Conservation (phyloP, 2,113 vertebrate species). For the Grammomys surdaster region DNA sequence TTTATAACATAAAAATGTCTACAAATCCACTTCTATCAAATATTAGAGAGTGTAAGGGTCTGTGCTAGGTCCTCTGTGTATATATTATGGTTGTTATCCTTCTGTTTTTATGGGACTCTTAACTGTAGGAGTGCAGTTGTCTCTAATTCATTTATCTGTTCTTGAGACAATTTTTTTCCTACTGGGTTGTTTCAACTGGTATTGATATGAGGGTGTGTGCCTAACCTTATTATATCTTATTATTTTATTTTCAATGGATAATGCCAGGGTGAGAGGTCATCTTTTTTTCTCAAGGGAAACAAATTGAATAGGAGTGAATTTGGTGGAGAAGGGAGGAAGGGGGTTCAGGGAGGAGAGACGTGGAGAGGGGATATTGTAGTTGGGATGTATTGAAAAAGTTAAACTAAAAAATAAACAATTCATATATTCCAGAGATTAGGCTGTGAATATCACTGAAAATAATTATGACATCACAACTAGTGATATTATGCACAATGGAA, state of each 20-base stretch:
- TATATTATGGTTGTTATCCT: neutral
- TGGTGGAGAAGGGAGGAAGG: fast-evolving
- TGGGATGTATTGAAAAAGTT: neutral
- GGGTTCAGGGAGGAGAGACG: neutral
- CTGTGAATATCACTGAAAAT: neutral
- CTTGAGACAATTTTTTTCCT: no score
- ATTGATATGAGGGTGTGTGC: neutral
- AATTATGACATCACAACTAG: neutral
- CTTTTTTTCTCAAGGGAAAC: neutral
- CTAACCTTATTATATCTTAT: neutral
- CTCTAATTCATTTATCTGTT: neutral
- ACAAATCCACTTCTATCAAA: neutral
- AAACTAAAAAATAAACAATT: neutral
- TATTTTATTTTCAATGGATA: neutral
- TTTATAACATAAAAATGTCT: neutral
- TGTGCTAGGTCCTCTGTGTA: neutral
- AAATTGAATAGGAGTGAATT: neutral
- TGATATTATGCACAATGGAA: neutral
- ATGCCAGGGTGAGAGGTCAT: fast-evolving
- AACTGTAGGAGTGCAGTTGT: neutral
- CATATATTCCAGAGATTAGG: neutral
- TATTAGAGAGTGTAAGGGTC: neutral
- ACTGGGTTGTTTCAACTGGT: neutral
- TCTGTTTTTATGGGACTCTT: neutral
- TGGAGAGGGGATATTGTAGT: neutral